These are phyloP conservation scores for Sebastes trivittatus DNA, from an alignment of 2,797 vertebrate genomes.

Conservation along the genomic window DNA sequence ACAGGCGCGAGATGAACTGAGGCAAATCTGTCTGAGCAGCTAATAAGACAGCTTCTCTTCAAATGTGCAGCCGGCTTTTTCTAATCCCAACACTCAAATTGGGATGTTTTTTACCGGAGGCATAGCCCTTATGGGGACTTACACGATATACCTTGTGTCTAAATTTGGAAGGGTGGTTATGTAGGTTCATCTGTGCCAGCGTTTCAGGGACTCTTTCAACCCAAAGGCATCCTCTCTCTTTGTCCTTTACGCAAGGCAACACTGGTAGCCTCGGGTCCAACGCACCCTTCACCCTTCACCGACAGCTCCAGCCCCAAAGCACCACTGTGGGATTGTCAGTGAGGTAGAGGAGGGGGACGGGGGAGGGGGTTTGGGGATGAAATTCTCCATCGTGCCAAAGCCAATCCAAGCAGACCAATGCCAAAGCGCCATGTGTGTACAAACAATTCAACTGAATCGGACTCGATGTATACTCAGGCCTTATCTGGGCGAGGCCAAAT, in stretches of 20 bases:
- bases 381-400: slow-evolving; percentile 67
- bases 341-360: not conserved
- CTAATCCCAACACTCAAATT: not conserved
- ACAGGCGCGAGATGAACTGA: not conserved
- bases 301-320: slow-evolving; percentile 61
- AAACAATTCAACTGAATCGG: slow-evolving; percentile 77
- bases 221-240: slow-evolving; percentile 43
- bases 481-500: slow-evolving; percentile 77
- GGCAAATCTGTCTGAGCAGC: not conserved
- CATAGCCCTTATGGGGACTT: not conserved
- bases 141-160: slow-evolving; percentile 40
- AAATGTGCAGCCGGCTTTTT: not conserved
- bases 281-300: slow-evolving; percentile 76
- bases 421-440: slow-evolving; percentile 70
- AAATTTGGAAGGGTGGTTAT: slow-evolving; percentile 42
- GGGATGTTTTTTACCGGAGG: not conserved
- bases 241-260: slow-evolving; percentile 68
- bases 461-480: slow-evolving; percentile 73
- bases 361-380: not conserved
- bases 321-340: slow-evolving; percentile 35
- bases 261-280: slow-evolving; percentile 58
- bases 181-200: slow-evolving; percentile 49
- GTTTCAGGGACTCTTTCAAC: slow-evolving; percentile 44
- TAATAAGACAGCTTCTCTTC: not conserved
- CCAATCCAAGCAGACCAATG: slow-evolving; percentile 64